phyloP scores from a whole-genome alignment of 2,113 vertebrate species.

The Barnardius zonarius region DNA sequence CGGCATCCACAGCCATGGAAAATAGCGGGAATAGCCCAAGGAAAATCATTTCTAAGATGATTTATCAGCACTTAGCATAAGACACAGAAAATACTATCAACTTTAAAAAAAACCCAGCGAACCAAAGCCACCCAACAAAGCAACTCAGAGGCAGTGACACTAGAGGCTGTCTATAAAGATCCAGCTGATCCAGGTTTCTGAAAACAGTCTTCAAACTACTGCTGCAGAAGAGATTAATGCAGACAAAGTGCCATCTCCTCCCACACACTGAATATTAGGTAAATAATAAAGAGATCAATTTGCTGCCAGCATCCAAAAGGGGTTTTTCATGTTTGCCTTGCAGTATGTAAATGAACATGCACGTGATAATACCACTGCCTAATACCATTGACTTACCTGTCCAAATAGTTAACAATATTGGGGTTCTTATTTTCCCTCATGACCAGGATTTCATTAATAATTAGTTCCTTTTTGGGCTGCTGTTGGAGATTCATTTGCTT shows the following conservation, averaged over 20 bases:
- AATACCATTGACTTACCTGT: slow-evolving; percentile 82
- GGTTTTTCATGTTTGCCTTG: not conserved
- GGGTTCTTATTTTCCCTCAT: slow-evolving; percentile 99
- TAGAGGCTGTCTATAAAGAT: not conserved
- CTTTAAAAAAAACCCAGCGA: not conserved
- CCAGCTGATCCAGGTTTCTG: not conserved
- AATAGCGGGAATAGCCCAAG: not conserved
- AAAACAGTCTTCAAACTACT: not conserved
- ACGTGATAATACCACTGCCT: accelerated
- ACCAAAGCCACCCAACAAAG: not conserved
- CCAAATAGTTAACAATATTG: slow-evolving; percentile 98
- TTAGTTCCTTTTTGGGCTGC: slow-evolving; percentile 98
- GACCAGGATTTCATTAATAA: slow-evolving; percentile 99
- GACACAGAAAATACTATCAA: not conserved
- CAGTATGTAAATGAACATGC: not conserved
- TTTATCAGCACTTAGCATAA: not conserved
- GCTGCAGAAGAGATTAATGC: not conserved
- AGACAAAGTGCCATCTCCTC: not conserved
- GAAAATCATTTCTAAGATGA: not conserved
- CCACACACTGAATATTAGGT: not conserved
- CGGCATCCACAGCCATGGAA: not conserved
- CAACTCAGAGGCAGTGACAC: not conserved
- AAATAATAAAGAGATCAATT: not conserved
- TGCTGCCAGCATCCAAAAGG: not conserved
- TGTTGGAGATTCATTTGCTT: slow-evolving; percentile 99